Conservation (phyloP, 1,140 invertebrate species). For the Oncopeltus fasciatus region DNA sequence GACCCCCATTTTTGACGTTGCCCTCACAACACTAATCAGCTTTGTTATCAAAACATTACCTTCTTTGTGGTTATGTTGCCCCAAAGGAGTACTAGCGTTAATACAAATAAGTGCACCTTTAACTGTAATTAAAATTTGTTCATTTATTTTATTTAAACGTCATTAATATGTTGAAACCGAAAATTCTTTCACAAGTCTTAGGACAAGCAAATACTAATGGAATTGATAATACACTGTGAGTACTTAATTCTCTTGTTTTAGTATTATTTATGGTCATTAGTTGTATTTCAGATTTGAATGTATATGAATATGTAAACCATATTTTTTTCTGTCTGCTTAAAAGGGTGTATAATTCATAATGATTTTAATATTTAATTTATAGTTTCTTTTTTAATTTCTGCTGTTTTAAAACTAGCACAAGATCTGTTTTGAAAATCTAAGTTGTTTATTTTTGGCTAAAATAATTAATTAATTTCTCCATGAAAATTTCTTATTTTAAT, state of each 20-base stretch:
- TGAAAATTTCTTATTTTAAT: no score
- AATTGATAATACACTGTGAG: slow-evolving; percentile 80
- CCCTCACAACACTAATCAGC: background rate
- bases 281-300: background rate
- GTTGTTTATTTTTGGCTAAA: no score
- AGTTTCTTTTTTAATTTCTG: no score
- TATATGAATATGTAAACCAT: background rate
- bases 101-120: no score
- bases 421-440: no score
- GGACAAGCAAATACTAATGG: slow-evolving; percentile 89
- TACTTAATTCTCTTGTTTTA: slow-evolving; percentile 14
- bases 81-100: no score
- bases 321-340: background rate
- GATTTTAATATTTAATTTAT: background rate
- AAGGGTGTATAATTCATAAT: background rate
- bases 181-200: slow-evolving; percentile 78
- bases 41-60: background rate
- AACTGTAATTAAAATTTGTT: no score
- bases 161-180: slow-evolving; percentile 74
- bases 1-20: background rate
- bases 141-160: no score
- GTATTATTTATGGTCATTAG: background rate
- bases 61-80: no score
- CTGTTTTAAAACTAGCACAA: no score
- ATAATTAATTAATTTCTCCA: no score